These are phyloP conservation scores for Acanthopagrus latus DNA, from an alignment of 2,797 vertebrate genomes.

Conservation along the genomic window DNA sequence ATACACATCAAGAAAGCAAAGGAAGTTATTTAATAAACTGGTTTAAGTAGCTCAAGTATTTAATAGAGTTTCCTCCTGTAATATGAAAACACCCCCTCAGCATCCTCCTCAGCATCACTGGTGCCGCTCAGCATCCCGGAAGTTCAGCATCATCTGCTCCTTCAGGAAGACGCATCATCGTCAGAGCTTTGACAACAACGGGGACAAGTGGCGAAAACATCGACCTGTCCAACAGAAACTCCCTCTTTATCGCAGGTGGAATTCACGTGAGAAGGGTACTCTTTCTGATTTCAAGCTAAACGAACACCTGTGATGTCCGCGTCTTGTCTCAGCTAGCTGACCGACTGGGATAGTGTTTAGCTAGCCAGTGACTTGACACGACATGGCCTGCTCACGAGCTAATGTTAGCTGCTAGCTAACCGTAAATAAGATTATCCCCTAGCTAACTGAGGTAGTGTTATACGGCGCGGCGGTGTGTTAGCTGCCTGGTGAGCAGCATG, in stretches of 20 bases:
- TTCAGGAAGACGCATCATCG: slow-evolving; percentile 77
- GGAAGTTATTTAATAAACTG: not conserved
- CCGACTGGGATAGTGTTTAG: slow-evolving; percentile 49
- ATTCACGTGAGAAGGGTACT: slow-evolving; percentile 62
- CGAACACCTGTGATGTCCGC: not conserved
- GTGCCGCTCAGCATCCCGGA: slow-evolving; percentile 77
- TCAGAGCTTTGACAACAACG: slow-evolving; percentile 73
- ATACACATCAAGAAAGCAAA: not conserved
- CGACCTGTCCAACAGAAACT: slow-evolving; percentile 39
- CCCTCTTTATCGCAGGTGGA: slow-evolving; percentile 24
- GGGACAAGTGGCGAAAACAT: slow-evolving; percentile 56
- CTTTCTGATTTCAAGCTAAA: slow-evolving; percentile 19
- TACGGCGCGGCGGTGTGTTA: not conserved
- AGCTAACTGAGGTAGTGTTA: not conserved
- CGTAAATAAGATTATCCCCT: slow-evolving; percentile 47
- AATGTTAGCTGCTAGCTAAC: slow-evolving; percentile 69
- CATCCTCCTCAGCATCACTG: slow-evolving; percentile 56
- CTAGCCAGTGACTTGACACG: slow-evolving; percentile 74
- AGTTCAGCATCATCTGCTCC: slow-evolving; percentile 71
- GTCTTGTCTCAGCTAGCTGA: slow-evolving; percentile 33
- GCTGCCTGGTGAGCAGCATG: not conserved
- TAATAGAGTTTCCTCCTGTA: not conserved
- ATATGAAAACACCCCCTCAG: not conserved
- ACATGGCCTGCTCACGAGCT: slow-evolving; percentile 78
- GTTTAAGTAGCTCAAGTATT: not conserved